Base-by-base conservation (phyloP, 2,888 invertebrate genomes). In the Thymelicus acteon region DNA sequence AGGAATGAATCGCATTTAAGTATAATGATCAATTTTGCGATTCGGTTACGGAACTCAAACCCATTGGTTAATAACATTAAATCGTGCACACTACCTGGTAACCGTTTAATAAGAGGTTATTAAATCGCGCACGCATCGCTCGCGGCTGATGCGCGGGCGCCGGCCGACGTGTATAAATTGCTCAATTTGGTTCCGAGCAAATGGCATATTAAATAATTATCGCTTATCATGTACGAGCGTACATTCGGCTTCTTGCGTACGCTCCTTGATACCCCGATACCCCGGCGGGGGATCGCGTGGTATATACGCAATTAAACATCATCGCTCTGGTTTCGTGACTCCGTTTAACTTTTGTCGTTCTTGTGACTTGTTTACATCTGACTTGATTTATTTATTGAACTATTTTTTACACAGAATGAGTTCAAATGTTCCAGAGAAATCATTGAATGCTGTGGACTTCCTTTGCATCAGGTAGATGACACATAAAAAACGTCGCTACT, bases 151-250 rank as follows among this genome's bases (percentile, higher is more conserved):
- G 78, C 81, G 76, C 78, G 74, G 73, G 76, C 77, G 78, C 73
- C 75, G 74, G 77, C 72, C 75, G 85, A 85, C 85, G 79, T 85
- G 81, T 82, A 89, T 90, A 92, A 91, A 92, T 92, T 91, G 90
- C 90, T 92, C 91, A 92, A 93, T 92, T 91, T 87, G 78, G 85
- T 84, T 78, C 76, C 76, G 77, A 85, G 85, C 87, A 86, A 90
- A 89, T 85, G 85, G 86, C 85, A 85, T 86, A 88, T 90, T 88
- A 88, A 92, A 90, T 91, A 88, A 91, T 87, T 86, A 87, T 83
- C 77, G 82, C 81, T 78, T 84, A 83, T 80, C 79, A 77, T 82
- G 82, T 86, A 82, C 82, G 76, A 77, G 74, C 75, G 78, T 73
- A 72, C 73, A 68, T 72, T 66, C 63, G 79, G 90, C 91, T 91